Evolutionary conservation across 2,797 vertebrate genomes (phyloP).

Genomic region (Darevskia nairensis): DNA sequence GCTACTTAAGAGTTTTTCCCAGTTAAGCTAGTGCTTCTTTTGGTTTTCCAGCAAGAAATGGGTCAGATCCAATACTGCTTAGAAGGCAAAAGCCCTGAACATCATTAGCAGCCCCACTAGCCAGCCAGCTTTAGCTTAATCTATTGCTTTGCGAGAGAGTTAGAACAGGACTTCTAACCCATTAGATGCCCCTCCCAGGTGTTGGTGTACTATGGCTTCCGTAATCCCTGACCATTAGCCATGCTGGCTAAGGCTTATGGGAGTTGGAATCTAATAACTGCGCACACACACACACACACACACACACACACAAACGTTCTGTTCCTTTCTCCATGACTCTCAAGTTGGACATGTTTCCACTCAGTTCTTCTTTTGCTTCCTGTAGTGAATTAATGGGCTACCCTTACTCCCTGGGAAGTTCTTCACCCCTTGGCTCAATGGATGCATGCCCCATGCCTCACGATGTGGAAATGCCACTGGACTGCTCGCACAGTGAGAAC

Average conservation of each 20-base stretch:
- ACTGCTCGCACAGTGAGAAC: neutral
- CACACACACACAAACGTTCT: too few relatives aligned
- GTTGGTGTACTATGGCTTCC: neutral
- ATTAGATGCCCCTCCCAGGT: neutral
- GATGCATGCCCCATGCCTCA: fast-evolving
- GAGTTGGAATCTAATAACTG: neutral
- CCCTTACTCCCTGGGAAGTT: neutral
- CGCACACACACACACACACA: too few relatives aligned
- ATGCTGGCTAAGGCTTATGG: neutral
- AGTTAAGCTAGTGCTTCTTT: neutral
- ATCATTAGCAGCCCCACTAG: neutral
- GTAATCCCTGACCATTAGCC: neutral
- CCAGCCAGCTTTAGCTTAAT: neutral
- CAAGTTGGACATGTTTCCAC: neutral
- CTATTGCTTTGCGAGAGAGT: neutral
- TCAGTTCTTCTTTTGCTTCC: neutral
- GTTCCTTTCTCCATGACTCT: too few relatives aligned
- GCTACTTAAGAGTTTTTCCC: neutral
- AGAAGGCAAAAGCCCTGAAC: neutral
- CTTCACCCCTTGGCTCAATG: neutral
- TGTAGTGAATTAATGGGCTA: conserved; percentile 42
- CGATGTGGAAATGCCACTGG: conserved; percentile 54
- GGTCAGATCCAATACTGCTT: neutral
- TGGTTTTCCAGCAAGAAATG: neutral
- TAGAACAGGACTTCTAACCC: neutral